A percentile compares a stretch with the other conserved stretches of the same genome.
These are phyloP conservation scores for Drosophila serrata DNA, from an alignment of 1,140 invertebrate genomes.

Conservation along the genomic window DNA sequence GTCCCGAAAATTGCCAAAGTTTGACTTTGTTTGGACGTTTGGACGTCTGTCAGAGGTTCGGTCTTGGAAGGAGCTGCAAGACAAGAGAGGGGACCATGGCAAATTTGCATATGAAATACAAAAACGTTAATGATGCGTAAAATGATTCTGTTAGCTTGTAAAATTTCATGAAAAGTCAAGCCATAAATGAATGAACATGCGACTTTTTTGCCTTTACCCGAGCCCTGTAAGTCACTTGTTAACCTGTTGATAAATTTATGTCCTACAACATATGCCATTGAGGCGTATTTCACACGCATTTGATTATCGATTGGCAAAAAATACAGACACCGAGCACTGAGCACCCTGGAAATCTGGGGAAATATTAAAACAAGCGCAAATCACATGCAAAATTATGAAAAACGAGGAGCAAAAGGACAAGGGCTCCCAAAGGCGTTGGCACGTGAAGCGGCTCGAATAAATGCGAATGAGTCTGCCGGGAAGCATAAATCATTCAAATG, in stretches of 20 bases:
- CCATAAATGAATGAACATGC: conserved; percentile 73
- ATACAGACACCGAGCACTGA: not conserved
- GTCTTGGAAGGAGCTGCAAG: conserved; percentile 14
- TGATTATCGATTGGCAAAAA: conserved; percentile 62
- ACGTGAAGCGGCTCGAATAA: conserved; percentile 25
- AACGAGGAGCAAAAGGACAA: conserved; percentile 58
- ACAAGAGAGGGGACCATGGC: not conserved
- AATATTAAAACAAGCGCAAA: conserved; percentile 60
- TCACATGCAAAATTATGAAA: conserved; percentile 81
- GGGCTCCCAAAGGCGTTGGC: conserved; percentile 55
- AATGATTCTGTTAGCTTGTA: conserved; percentile 84
- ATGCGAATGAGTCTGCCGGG: conserved; percentile 75
- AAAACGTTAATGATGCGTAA: conserved; percentile 83
- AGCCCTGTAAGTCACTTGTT: conserved; percentile 65
- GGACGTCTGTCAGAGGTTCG: conserved; percentile 65
- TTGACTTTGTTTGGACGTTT: conserved; percentile 70
- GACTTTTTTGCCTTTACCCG: conserved; percentile 12
- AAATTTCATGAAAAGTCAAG: conserved; percentile 71
- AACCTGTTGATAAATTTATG: conserved; percentile 81
- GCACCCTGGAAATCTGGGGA: conserved; percentile 6
- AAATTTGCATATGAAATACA: conserved; percentile 82
- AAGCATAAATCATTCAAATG: conserved; percentile 81
- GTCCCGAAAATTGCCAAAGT: conserved; percentile 49
- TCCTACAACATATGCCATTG: conserved; percentile 40
- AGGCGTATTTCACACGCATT: conserved; percentile 52